These are phyloP conservation scores for Apamea crenata DNA, from an alignment of 2,888 invertebrate species.

Conservation along the genomic window DNA sequence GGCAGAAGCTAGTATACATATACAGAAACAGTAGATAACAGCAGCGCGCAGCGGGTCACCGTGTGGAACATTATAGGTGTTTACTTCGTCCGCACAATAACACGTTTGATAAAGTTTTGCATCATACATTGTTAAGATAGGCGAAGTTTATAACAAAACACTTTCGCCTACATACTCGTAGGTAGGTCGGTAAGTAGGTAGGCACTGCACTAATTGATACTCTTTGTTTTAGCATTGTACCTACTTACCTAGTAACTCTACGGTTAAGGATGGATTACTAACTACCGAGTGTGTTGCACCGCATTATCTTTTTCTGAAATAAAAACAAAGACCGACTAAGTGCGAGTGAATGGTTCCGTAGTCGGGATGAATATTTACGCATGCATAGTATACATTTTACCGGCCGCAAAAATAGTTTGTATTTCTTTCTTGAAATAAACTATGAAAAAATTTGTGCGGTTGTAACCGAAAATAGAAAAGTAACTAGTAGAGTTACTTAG, in stretches of 20 bases:
- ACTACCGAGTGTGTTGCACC: not conserved
- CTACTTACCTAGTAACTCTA: not conserved
- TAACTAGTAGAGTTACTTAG: not conserved
- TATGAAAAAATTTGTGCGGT: too few species aligned
- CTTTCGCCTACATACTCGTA: conserved; percentile 3
- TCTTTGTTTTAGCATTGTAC: not conserved
- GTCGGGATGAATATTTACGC: not conserved
- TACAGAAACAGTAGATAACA: conserved; percentile 22
- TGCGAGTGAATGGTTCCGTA: not conserved
- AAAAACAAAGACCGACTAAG: not conserved
- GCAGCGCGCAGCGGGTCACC: not conserved
- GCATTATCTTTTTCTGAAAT: not conserved
- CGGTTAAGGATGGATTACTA: not conserved
- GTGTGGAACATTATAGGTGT: conserved; percentile 28
- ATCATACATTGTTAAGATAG: conserved; percentile 37
- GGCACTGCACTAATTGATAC: not conserved
- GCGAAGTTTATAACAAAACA: conserved; percentile 18
- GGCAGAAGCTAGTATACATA: not conserved
- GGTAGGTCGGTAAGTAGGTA: not conserved
- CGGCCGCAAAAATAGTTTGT: not conserved
- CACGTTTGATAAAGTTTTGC: conserved; percentile 28
- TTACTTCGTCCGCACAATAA: conserved; percentile 45
- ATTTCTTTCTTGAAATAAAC: not conserved
- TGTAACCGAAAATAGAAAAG: not conserved
- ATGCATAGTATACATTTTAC: not conserved